A percentile compares a stretch with the other conserved stretches of the same genome.
phyloP scores from a whole-genome alignment of 2,797 vertebrate genomes.

The Poeciliopsis paucimaculata region DNA sequence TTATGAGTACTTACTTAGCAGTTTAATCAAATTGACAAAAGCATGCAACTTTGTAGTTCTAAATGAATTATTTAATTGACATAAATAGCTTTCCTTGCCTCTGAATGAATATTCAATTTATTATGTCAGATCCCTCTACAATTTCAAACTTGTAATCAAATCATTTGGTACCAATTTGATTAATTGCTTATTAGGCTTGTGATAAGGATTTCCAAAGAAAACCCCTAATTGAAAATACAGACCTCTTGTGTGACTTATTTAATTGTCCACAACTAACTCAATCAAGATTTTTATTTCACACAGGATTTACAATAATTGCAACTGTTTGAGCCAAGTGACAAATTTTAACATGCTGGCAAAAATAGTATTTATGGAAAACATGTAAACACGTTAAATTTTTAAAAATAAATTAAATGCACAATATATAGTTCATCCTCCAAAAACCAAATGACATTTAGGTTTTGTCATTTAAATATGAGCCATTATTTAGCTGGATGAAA shows the following conservation, averaged over 20 bases:
- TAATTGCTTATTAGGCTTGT: background rate
- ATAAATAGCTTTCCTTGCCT: background rate
- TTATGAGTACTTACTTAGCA: background rate
- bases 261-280: background rate
- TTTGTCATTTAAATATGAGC: background rate
- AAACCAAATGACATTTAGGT: background rate
- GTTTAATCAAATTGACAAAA: background rate
- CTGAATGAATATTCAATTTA: background rate
- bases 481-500: background rate
- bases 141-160: background rate
- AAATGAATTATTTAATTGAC: background rate
- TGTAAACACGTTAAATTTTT: background rate
- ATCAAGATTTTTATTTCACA: background rate
- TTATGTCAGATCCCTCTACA: background rate
- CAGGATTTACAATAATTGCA: background rate
- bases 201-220: background rate
- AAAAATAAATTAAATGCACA: background rate
- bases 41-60: background rate
- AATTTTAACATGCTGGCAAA: background rate
- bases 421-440: background rate
- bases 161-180: background rate
- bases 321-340: background rate
- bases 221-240: background rate
- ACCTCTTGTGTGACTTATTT: background rate
- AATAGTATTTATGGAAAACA: background rate